phyloP scores from a whole-genome alignment of 2,797 vertebrate species.

The Eulemur albifrons region DNA sequence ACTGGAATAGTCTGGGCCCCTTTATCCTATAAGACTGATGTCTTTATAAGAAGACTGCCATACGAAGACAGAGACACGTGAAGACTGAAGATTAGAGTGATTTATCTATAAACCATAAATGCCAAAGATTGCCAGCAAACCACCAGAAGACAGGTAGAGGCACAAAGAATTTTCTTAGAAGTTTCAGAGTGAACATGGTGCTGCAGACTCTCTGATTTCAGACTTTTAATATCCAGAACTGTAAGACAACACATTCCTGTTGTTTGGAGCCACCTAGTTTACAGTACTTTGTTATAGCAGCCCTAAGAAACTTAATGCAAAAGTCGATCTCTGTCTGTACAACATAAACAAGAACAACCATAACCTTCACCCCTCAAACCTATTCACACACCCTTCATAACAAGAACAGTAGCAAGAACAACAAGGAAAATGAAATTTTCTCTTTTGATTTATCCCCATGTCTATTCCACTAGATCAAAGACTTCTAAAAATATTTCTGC shows the following conservation, averaged over 20 bases:
- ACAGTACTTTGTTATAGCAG: neutral
- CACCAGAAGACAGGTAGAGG: neutral
- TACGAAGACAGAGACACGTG: neutral
- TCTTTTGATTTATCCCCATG: neutral
- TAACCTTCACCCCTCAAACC: neutral
- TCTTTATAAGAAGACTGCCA: neutral
- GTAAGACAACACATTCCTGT: neutral
- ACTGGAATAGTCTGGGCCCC: fast-evolving
- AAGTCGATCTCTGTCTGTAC: neutral
- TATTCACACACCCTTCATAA: fast-evolving
- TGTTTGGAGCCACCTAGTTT: neutral
- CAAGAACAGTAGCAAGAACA: neutral
- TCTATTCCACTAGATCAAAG: neutral
- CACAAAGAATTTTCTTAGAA: too few relatives aligned
- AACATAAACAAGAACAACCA: neutral
- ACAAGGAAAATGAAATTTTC: neutral
- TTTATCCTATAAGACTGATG: neutral
- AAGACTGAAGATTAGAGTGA: neutral
- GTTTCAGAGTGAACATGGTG: neutral
- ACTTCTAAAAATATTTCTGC: neutral
- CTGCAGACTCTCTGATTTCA: neutral
- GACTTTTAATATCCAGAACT: neutral
- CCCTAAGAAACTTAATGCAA: neutral
- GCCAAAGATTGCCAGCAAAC: neutral
- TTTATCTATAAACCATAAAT: neutral